Evolutionary conservation across 1,140 invertebrate species (phyloP).

Genomic region (Chironomus tepperi): DNA sequence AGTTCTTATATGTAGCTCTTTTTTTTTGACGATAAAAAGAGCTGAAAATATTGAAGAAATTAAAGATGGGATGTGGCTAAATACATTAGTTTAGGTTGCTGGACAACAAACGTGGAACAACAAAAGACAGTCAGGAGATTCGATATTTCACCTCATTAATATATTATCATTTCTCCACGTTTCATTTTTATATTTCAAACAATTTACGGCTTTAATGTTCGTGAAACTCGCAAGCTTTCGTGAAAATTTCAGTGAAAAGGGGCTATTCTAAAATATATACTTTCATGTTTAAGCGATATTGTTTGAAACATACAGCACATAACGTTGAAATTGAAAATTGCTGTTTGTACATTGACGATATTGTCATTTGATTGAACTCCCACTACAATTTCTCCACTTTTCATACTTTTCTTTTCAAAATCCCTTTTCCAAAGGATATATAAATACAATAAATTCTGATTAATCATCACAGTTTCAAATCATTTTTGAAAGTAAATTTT

Average conservation of each 20-base stretch:
- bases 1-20: neutral
- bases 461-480: no score
- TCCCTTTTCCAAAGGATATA: no score
- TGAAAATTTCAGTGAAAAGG: neutral
- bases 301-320: neutral
- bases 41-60: neutral
- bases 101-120: neutral
- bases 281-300: neutral
- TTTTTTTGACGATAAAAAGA: neutral
- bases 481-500: no score
- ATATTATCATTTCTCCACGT: conserved; percentile 7
- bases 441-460: no score
- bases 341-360: neutral
- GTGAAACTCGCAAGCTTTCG: neutral
- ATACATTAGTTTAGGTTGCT: neutral
- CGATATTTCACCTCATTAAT: neutral
- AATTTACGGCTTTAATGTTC: neutral
- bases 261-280: neutral
- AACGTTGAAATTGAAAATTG: neutral
- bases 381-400: conserved; percentile 4
- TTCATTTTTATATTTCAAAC: neutral
- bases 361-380: neutral
- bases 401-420: neutral
- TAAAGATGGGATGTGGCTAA: conserved; percentile 4
- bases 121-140: neutral